phyloP scores from a whole-genome alignment of 2,113 vertebrate genomes.

The Ploceus nigricollis region DNA sequence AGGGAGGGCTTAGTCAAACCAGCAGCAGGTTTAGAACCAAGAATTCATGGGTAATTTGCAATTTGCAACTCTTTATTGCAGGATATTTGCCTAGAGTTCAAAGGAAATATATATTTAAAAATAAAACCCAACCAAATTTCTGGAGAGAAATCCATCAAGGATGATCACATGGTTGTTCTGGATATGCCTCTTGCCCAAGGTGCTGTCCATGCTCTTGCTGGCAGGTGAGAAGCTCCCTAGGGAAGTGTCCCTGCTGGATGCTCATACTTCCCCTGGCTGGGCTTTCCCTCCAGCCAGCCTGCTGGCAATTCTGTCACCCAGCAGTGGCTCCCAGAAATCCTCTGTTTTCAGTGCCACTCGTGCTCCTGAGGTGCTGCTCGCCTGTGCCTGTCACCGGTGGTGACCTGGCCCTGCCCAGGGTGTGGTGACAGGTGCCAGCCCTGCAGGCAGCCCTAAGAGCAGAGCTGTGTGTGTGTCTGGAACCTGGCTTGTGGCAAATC shows the following conservation, averaged over 20 bases:
- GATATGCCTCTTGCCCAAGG: background rate
- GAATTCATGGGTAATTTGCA: rapidly evolving
- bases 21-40: background rate
- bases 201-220: background rate
- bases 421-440: rapidly evolving
- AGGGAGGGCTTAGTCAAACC: background rate
- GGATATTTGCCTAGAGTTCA: slow-evolving; percentile 52
- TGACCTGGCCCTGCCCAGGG: background rate
- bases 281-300: background rate
- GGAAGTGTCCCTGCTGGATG: background rate
- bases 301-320: rapidly evolving
- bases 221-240: background rate
- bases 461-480: background rate
- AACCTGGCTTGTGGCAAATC: slow-evolving; percentile 1
- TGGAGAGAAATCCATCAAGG: background rate
- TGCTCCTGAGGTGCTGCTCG: background rate
- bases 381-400: background rate
- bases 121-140: background rate
- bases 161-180: rapidly evolving
- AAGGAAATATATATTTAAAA: background rate
- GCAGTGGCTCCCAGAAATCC: rapidly evolving
- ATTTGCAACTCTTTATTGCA: background rate
- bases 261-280: background rate
- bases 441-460: background rate
- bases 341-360: background rate